phyloP scores from a whole-genome alignment of 2,888 invertebrate genomes.

The Ommatoiulus sabulosus region DNA sequence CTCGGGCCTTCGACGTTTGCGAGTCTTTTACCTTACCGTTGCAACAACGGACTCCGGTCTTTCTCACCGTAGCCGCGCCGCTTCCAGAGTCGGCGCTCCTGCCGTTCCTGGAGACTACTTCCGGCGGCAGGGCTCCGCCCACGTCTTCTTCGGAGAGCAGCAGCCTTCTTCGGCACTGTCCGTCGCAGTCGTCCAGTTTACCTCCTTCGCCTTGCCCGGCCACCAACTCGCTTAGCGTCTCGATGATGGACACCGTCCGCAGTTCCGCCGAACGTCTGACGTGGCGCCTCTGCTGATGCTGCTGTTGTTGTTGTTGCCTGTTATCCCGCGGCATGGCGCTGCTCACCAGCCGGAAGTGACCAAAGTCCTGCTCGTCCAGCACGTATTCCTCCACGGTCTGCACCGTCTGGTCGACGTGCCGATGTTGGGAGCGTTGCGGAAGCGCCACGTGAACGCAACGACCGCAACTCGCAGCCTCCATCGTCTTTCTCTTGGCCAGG shows the following conservation, averaged over 20 bases:
- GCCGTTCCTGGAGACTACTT: background rate
- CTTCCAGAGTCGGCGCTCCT: background rate
- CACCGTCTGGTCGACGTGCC: background rate
- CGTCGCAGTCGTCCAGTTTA: slow-evolving; percentile 52
- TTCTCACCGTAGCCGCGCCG: background rate
- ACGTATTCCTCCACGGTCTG: slow-evolving; percentile 56
- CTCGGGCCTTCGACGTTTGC: no score
- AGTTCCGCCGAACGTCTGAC: slow-evolving; percentile 56
- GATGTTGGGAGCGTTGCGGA: background rate
- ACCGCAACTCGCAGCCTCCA: background rate
- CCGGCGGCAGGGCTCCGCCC: background rate
- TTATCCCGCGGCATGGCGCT: background rate
- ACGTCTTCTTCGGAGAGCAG: background rate
- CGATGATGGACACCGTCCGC: slow-evolving; percentile 65
- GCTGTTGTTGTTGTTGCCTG: background rate
- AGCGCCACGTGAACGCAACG: no score
- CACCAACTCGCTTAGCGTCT: slow-evolving; percentile 65
- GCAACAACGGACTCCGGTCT: slow-evolving; percentile 56
- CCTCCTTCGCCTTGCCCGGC: slow-evolving; percentile 58
- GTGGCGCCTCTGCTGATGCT: slow-evolving; percentile 49
- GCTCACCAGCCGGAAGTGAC: background rate
- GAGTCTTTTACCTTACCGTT: no score
- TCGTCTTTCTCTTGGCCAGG: background rate
- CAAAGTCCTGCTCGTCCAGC: slow-evolving; percentile 52
- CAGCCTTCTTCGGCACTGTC: background rate